Conservation (phyloP, 2,888 invertebrate genomes). For the Rhingia campestris region DNA sequence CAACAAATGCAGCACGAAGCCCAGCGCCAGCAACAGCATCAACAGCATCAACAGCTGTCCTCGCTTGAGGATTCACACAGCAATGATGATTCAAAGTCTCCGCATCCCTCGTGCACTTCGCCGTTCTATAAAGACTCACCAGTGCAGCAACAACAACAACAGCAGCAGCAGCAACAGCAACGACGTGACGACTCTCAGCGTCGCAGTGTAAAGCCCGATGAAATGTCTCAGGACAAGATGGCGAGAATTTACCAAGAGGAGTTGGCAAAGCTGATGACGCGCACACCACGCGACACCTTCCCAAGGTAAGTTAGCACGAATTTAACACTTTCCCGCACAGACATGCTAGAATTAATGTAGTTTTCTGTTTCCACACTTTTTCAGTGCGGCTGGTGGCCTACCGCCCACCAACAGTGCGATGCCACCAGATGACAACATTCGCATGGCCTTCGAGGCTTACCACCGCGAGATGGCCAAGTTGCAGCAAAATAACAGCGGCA, state of each 20-base stretch:
- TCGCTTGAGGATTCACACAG: slow-evolving; percentile 86
- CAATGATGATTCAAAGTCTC: slow-evolving; percentile 92
- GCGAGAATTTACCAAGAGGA: slow-evolving; percentile 97
- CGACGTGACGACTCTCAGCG: slow-evolving; percentile 77
- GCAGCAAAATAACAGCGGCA: slow-evolving; percentile 86
- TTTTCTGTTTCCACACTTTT: slow-evolving; percentile 93
- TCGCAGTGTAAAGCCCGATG: slow-evolving; percentile 86
- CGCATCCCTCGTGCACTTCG: slow-evolving; percentile 90
- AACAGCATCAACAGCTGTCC: slow-evolving; percentile 84
- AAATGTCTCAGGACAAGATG: slow-evolving; percentile 98
- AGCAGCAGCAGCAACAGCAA: slow-evolving; percentile 84
- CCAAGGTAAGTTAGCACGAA: slow-evolving; percentile 86
- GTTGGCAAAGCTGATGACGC: slow-evolving; percentile 94
- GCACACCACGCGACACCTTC: slow-evolving; percentile 90
- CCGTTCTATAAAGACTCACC: slow-evolving; percentile 90
- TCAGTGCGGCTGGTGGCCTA: slow-evolving; percentile 85
- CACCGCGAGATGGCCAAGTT: slow-evolving; percentile 96
- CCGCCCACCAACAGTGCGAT: slow-evolving; percentile 79
- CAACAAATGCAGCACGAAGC: slow-evolving; percentile 83
- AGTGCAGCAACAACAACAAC: slow-evolving; percentile 81
- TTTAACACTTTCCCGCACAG: slow-evolving; percentile 31
- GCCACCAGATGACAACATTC: slow-evolving; percentile 91
- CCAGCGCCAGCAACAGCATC: slow-evolving; percentile 86
- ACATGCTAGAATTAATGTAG: slow-evolving; percentile 83
- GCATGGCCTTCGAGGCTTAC: slow-evolving; percentile 94